Evolutionary conservation across 2,113 vertebrate species (phyloP).

Genomic region (Myotis yumanensis): DNA sequence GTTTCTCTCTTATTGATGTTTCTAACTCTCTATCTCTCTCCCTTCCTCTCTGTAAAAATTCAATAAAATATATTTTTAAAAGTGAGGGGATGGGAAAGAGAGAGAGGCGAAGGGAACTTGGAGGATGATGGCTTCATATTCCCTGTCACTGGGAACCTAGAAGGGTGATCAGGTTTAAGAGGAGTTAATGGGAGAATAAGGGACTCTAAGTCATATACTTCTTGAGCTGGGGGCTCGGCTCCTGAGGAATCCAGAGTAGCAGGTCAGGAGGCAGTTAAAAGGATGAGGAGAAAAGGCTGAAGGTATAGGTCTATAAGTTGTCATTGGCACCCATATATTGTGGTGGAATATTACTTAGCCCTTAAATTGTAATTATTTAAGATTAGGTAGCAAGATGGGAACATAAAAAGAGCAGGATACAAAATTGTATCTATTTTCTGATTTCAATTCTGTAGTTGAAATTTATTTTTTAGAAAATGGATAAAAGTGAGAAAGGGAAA

Average conservation of each 20-base stretch:
- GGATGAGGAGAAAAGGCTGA: background rate
- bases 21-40: too few relatives aligned
- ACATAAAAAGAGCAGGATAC: background rate
- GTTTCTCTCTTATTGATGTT: too few relatives aligned
- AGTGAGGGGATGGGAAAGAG: background rate
- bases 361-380: background rate
- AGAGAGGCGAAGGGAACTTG: background rate
- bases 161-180: background rate
- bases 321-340: background rate
- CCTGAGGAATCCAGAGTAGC: background rate
- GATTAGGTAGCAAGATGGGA: background rate
- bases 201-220: background rate
- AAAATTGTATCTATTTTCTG: background rate
- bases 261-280: background rate
- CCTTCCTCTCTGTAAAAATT: too few relatives aligned
- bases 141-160: background rate
- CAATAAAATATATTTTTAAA: too few relatives aligned
- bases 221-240: background rate
- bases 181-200: background rate
- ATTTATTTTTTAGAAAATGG: constrained; percentile 2
- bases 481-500: background rate
- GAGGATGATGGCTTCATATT: background rate
- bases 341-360: background rate
- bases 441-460: background rate
- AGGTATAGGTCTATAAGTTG: background rate